Evolutionary conservation across 2,797 vertebrate genomes (phyloP), one percentile per base, ranked within the genome.

Genomic region (Chelon auratus): DNA sequence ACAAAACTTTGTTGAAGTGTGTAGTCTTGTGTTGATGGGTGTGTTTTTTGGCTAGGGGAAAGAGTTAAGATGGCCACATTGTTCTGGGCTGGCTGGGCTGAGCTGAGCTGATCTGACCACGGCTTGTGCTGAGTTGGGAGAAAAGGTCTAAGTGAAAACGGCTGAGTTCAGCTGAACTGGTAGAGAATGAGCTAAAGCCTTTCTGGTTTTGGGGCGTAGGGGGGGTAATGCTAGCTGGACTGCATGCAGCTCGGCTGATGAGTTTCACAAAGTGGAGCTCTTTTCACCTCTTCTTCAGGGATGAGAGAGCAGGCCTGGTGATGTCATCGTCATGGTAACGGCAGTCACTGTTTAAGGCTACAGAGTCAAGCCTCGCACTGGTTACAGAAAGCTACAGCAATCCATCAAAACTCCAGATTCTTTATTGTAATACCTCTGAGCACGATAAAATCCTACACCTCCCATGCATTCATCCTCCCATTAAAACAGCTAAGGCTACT

Each of bases 341-440:
- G n/a, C 64, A 72, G 80, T 79, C 68, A 70, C 55, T 85, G 85
- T 88, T 87, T 81, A 7, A 86, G 74, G 33, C 71, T 40, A 56
- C 72, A 68, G 68, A 80, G 77, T 86, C 53, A 77, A 82, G 80
- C 58, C 30, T 70, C 60, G 52, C 52, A 48, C 81, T 78, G 72
- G 82, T 85, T 79, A 87, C 87, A 90, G 87, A 86, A 92, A 92
- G 83, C 85, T 65, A 57, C 47, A 83, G 90, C 77, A 66, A 92
- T 93, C 89, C 73, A 84, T 91, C 90, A 83, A 77, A 89, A 83
- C 52, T 75, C 70, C 17, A 56, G 75, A 83, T 58, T 61, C 67
- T 76, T 83, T 84, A 57, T 88, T 84, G 87, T 68, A 72, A 83
- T 78, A 80, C 86, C 78, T 83, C 50, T n/a, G 87, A 72, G 91